A percentile compares a stretch with the other conserved stretches of the same genome.
Conservation (phyloP, 35 echinoderm and acorn worm species). For the Antedon bifida region DNA sequence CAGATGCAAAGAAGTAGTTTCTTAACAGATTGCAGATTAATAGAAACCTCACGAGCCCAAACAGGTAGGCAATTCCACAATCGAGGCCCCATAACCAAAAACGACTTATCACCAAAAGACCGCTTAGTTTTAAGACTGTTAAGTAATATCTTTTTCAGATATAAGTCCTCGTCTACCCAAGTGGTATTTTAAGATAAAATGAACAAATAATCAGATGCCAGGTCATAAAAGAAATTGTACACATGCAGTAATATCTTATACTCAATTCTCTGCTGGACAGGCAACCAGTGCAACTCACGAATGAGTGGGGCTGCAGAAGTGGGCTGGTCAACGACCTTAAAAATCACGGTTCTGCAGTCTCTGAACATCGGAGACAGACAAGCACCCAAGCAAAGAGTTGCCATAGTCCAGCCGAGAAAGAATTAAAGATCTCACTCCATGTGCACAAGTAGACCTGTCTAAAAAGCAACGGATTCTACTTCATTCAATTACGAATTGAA, state of each 20-base stretch:
- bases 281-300: constrained; percentile 35
- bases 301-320: constrained; percentile 14
- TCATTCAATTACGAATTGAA: constrained; percentile 23
- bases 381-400: constrained; percentile 11
- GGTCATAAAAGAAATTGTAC: constrained; percentile 11
- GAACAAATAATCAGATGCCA: neutral
- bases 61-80: neutral
- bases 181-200: neutral
- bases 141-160: neutral
- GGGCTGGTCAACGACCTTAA: constrained; percentile 4
- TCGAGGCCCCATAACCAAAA: neutral
- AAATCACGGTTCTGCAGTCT: constrained; percentile 29
- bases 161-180: neutral
- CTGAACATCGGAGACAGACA: neutral
- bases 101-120: neutral
- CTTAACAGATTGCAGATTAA: neutral
- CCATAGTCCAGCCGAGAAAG: constrained; percentile 20
- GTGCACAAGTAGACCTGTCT: constrained; percentile 3
- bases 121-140: neutral
- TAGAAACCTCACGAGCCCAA: neutral
- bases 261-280: constrained; percentile 16
- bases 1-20: neutral
- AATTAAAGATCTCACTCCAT: constrained; percentile 21
- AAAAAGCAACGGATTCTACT: constrained; percentile 6
- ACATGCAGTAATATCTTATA: constrained; percentile 16